Evolutionary conservation across 2,888 invertebrate species (phyloP).

Genomic region (Cantharis nigra): DNA sequence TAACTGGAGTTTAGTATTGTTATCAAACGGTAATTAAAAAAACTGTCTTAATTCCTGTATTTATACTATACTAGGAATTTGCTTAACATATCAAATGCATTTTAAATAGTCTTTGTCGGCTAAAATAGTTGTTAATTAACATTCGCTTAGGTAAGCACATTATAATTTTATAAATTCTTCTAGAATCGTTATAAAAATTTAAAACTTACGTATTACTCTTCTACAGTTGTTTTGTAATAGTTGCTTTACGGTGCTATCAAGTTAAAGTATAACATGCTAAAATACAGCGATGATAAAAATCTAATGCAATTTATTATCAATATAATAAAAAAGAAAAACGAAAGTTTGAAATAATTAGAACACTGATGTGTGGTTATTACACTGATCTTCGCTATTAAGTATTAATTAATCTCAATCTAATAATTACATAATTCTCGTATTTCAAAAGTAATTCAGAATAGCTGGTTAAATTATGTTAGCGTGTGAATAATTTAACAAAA

Average conservation of each 20-base stretch:
- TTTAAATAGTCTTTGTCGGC: slow-evolving; percentile 19
- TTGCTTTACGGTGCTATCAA: neutral
- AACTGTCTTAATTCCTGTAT: neutral
- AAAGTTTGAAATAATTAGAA: neutral
- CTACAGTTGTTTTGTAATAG: neutral
- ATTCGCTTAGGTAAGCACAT: slow-evolving; percentile 15
- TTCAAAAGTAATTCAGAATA: no score
- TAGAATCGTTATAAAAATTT: neutral
- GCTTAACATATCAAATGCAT: slow-evolving; percentile 8
- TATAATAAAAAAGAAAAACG: neutral
- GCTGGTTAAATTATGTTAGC: no score
- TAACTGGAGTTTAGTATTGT: neutral
- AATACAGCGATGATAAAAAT: neutral
- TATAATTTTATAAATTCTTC: neutral
- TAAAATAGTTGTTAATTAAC: slow-evolving; percentile 18
- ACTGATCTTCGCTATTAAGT: no score
- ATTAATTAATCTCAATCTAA: no score
- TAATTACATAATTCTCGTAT: no score
- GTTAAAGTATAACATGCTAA: neutral
- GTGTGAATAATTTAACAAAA: no score
- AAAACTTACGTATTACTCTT: neutral
- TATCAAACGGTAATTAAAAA: neutral
- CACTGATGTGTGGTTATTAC: no score
- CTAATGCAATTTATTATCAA: neutral
- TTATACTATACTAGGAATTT: slow-evolving; percentile 4